These are phyloP conservation scores for Muscicapa adusta DNA, from an alignment of 2,113 vertebrate genomes.

Conservation along the genomic window DNA sequence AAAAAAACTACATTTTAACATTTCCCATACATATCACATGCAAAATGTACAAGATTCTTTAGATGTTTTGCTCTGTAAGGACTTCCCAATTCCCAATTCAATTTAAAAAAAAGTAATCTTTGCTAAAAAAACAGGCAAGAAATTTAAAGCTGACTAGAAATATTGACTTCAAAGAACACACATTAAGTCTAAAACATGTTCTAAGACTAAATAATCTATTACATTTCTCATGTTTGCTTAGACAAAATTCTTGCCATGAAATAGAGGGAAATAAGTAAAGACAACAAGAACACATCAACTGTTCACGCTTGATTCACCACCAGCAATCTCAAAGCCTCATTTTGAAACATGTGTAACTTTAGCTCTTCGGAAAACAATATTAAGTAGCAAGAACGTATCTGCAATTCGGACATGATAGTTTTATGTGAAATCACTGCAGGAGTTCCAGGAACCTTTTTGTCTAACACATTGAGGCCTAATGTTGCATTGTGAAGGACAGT, in stretches of 20 bases:
- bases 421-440: neutral
- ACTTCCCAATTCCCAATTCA: neutral
- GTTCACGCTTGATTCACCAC: neutral
- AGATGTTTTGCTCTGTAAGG: neutral
- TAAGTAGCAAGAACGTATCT: neutral
- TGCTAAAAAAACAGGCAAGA: neutral
- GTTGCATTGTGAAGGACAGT: neutral
- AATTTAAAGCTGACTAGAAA: neutral
- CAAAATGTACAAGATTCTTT: neutral
- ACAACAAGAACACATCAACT: neutral
- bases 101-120: neutral
- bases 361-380: neutral
- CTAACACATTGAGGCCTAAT: neutral
- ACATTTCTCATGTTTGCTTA: neutral
- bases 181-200: neutral
- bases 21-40: neutral
- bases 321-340: neutral
- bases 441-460: neutral
- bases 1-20: constrained; percentile 4
- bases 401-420: neutral
- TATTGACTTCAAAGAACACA: neutral
- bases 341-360: neutral
- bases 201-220: neutral
- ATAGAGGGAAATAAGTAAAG: neutral
- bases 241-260: neutral